Evolutionary conservation across 2,888 invertebrate genomes (phyloP).

Genomic region (Drosophila birchii): DNA sequence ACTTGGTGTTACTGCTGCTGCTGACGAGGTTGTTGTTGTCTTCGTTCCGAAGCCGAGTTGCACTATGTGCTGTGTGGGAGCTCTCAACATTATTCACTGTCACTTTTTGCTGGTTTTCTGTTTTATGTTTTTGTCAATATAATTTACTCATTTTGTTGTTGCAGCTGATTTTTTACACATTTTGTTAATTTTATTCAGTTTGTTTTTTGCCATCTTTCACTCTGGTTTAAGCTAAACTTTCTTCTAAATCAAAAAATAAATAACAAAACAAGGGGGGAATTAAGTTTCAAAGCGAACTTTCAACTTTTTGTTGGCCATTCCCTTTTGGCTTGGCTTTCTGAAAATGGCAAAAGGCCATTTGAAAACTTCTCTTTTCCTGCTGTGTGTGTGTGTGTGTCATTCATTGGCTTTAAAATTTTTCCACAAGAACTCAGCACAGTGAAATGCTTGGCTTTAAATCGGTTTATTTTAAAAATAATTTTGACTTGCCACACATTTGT

Average conservation of each 20-base stretch:
- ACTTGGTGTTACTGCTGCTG: slow-evolving; percentile 45
- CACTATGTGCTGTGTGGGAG: slow-evolving; percentile 85
- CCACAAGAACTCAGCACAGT: slow-evolving; percentile 58
- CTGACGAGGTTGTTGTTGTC: slow-evolving; percentile 46
- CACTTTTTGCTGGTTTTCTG: slow-evolving; percentile 64
- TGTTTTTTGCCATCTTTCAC: slow-evolving; percentile 36
- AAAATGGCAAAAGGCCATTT: background rate
- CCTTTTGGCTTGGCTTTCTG: slow-evolving; percentile 4
- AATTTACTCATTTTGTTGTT: slow-evolving; percentile 42
- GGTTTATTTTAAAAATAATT: background rate
- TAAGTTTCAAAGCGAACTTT: slow-evolving; percentile 36
- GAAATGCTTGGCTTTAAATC: slow-evolving; percentile 17
- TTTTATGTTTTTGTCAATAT: slow-evolving; percentile 28
- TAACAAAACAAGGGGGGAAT: slow-evolving; percentile 17
- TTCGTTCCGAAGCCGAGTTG: slow-evolving; percentile 83
- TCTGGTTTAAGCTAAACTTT: slow-evolving; percentile 36
- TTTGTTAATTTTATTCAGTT: slow-evolving; percentile 57
- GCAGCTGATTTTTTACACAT: slow-evolving; percentile 44
- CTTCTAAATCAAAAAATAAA: slow-evolving; percentile 30
- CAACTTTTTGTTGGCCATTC: slow-evolving; percentile 33
- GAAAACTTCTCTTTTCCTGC: slow-evolving; percentile 21
- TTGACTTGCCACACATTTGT: background rate
- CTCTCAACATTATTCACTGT: slow-evolving; percentile 85
- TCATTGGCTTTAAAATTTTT: slow-evolving; percentile 16
- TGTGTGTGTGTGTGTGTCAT: slow-evolving; percentile 19